These are phyloP conservation scores for Sebastes nivosus DNA, from an alignment of 2,797 vertebrate genomes.

Conservation along the genomic window DNA sequence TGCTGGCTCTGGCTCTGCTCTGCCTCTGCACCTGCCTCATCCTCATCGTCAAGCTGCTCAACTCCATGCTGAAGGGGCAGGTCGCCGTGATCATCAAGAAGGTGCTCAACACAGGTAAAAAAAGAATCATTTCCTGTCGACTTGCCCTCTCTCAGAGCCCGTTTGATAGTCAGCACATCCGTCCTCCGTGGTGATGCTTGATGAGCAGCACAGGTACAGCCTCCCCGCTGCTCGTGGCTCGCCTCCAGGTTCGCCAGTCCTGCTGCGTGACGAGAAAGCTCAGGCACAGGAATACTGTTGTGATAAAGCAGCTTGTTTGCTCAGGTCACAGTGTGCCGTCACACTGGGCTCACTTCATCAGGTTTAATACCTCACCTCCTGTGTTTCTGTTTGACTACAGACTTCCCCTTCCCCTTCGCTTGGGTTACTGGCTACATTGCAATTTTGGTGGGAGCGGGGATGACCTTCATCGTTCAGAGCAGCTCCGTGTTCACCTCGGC, in stretches of 20 bases:
- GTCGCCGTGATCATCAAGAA: conserved; percentile 95
- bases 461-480: conserved; percentile 98
- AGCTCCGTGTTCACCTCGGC: conserved; percentile 98
- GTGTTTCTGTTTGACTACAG: conserved; percentile 72
- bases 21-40: conserved; percentile 92
- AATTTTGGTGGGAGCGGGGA: conserved; percentile 92
- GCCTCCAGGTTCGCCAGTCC: conserved; percentile 40
- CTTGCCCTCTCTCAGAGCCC: conserved; percentile 13
- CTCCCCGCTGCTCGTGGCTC: conserved; percentile 35
- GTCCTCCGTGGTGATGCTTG: conserved; percentile 65
- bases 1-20: conserved; percentile 87
- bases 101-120: conserved; percentile 93
- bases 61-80: conserved; percentile 95
- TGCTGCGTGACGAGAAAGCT: conserved; percentile 44
- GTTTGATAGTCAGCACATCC: conserved; percentile 76
- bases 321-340: not conserved
- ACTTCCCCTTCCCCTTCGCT: conserved; percentile 94
- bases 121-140: too few relatives aligned
- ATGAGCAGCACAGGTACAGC: conserved; percentile 78
- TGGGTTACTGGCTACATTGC: conserved; percentile 97
- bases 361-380: conserved; percentile 3
- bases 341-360: not conserved
- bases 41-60: conserved; percentile 94
- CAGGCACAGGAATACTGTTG: conserved; percentile 62
- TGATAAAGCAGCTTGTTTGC: not conserved